These are phyloP conservation scores for Eupithecia tripunctaria DNA, from an alignment of 2,888 invertebrate species.

Conservation along the genomic window DNA sequence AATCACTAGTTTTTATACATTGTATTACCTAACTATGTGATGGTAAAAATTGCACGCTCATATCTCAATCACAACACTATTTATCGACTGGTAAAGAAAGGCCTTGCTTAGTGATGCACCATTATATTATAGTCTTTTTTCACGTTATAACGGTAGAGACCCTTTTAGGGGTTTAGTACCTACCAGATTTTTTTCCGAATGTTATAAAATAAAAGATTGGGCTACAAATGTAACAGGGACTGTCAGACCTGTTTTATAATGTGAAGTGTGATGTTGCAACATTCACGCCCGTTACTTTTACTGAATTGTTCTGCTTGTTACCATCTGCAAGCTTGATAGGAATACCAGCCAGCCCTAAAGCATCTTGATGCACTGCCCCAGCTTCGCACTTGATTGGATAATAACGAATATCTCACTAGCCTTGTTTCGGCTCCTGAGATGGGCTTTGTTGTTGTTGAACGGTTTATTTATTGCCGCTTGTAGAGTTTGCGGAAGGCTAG, in stretches of 20 bases:
- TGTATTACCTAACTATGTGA: too few species aligned
- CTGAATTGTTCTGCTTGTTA: neutral
- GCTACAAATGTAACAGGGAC: neutral
- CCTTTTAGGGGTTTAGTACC: too few species aligned
- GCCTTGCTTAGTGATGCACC: too few species aligned
- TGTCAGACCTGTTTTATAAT: neutral
- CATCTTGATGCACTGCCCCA: conserved; percentile 32
- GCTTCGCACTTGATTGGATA: conserved; percentile 69
- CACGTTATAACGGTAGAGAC: too few species aligned
- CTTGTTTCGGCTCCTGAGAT: conserved; percentile 58
- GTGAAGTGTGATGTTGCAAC: too few species aligned
- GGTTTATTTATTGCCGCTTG: conserved; percentile 20
- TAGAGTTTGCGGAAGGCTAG: conserved; percentile 3
- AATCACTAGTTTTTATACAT: too few species aligned
- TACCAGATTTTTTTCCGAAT: too few species aligned
- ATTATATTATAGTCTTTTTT: too few species aligned
- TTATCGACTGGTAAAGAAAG: too few species aligned
- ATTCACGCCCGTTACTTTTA: neutral
- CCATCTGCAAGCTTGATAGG: neutral
- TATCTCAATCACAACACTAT: too few species aligned
- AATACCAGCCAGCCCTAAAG: conserved; percentile 22
- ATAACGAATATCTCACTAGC: conserved; percentile 74
- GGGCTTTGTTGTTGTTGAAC: conserved; percentile 25
- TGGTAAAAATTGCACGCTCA: too few species aligned
- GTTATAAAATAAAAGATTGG: too few species aligned